Percentiles rank a stretch among this genome's conserved stretches.
phyloP scores from a whole-genome alignment of 2,113 vertebrate genomes.

The Cygnus buccinator region DNA sequence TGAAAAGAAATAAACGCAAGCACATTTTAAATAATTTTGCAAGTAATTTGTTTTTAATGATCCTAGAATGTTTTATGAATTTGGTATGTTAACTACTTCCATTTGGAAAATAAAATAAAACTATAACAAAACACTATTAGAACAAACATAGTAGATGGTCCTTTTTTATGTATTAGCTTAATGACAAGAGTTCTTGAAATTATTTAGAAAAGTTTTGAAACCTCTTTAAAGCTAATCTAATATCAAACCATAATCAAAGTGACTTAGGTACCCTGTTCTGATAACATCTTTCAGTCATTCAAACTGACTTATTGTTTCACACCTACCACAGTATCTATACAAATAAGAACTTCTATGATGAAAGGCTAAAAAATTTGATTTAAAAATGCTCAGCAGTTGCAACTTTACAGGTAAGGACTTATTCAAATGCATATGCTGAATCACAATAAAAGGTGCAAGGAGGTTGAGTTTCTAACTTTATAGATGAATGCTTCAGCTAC shows the following conservation, averaged over 20 bases:
- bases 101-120: not conserved
- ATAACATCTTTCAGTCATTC: not conserved
- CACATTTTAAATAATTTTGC: not conserved
- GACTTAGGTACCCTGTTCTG: not conserved
- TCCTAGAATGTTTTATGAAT: not conserved
- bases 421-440: not conserved
- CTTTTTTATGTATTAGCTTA: not conserved
- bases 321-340: not conserved
- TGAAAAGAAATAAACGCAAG: not conserved
- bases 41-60: not conserved
- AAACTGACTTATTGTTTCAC: not conserved
- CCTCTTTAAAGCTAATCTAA: not conserved
- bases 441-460: not conserved
- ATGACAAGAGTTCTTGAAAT: not conserved
- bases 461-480: fast-evolving
- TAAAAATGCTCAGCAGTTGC: not conserved
- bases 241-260: not conserved
- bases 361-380: not conserved
- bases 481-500: not conserved
- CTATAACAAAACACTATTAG: not conserved
- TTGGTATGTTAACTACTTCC: not conserved
- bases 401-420: not conserved
- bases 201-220: not conserved
- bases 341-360: not conserved
- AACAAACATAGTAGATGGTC: not conserved